Conservation (phyloP, 2,113 vertebrate genomes). For the Azemiops feae region DNA sequence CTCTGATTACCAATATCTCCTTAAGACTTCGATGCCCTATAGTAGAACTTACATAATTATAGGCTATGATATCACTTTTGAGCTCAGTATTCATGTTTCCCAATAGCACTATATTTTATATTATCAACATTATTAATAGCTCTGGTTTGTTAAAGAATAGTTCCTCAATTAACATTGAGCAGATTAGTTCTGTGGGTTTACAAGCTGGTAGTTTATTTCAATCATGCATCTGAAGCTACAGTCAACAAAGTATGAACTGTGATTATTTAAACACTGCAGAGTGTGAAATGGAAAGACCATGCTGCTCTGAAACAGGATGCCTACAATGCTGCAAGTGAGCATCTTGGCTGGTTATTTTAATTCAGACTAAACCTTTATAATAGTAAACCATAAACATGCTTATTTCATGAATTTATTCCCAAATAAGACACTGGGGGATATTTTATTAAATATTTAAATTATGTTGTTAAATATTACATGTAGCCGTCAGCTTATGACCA, state of each 20-base stretch:
- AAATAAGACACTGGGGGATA: background rate
- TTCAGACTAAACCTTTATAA: background rate
- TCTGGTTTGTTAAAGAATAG: constrained; percentile 62
- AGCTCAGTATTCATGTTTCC: constrained; percentile 59
- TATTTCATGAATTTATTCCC: background rate
- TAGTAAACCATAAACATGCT: background rate
- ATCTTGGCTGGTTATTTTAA: background rate
- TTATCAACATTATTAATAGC: constrained; percentile 66
- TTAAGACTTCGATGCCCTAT: constrained; percentile 61
- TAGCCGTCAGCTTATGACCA: background rate
- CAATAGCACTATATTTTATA: constrained; percentile 56
- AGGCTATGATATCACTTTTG: constrained; percentile 62
- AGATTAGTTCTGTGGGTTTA: constrained; percentile 53
- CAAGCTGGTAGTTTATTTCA: constrained; percentile 57
- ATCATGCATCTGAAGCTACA: constrained; percentile 16
- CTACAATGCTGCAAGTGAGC: background rate
- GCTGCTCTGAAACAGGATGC: background rate
- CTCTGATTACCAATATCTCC: constrained; percentile 52
- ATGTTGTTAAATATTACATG: background rate
- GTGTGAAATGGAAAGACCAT: constrained; percentile 29
- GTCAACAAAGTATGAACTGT: constrained; percentile 41
- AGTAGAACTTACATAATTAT: constrained; percentile 67
- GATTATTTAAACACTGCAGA: background rate
- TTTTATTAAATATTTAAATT: background rate
- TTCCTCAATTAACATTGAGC: constrained; percentile 63